A percentile compares a stretch with the other conserved stretches of the same genome.
phyloP scores from a whole-genome alignment of 2,113 vertebrate genomes.

The Peromyscus californicus region DNA sequence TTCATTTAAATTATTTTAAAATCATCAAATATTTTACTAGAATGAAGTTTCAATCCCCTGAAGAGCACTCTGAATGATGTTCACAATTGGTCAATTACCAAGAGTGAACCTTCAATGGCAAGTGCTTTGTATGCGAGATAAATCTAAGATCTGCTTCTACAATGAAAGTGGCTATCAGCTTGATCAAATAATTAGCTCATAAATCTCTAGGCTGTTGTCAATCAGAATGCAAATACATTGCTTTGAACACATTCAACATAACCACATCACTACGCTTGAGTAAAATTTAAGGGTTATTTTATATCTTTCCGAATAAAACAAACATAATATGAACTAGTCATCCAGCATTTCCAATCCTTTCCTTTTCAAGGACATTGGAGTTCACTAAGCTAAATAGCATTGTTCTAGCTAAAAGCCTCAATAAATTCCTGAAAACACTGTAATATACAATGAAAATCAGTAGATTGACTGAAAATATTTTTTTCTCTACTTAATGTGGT shows the following conservation, averaged over 20 bases:
- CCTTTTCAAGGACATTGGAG: conserved; percentile 48
- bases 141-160: conserved; percentile 64
- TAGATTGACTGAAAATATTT: conserved; percentile 59
- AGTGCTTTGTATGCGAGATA: conserved; percentile 61
- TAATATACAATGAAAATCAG: conserved; percentile 72
- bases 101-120: conserved; percentile 59
- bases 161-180: conserved; percentile 64
- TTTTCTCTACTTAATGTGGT: conserved; percentile 40
- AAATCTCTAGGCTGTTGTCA: conserved; percentile 11
- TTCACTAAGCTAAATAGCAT: conserved; percentile 70
- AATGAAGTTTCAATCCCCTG: conserved; percentile 46
- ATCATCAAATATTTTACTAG: conserved; percentile 59
- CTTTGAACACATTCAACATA: conserved; percentile 22
- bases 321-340: conserved; percentile 1
- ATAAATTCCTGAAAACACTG: conserved; percentile 72
- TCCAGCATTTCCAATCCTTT: conserved; percentile 21
- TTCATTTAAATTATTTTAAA: conserved; percentile 62
- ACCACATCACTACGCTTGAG: neutral
- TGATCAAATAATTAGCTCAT: conserved; percentile 65
- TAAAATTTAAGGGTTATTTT: conserved; percentile 32
- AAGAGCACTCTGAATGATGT: conserved; percentile 66
- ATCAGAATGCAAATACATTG: conserved; percentile 50
- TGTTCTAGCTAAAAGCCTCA: conserved; percentile 73
- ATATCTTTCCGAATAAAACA: conserved; percentile 59
- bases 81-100: conserved; percentile 66